A percentile compares a stretch with the other conserved stretches of the same genome.
These are phyloP conservation scores for Brachionus calyciflorus DNA, from an alignment of 1,140 invertebrate species.

Conservation along the genomic window DNA sequence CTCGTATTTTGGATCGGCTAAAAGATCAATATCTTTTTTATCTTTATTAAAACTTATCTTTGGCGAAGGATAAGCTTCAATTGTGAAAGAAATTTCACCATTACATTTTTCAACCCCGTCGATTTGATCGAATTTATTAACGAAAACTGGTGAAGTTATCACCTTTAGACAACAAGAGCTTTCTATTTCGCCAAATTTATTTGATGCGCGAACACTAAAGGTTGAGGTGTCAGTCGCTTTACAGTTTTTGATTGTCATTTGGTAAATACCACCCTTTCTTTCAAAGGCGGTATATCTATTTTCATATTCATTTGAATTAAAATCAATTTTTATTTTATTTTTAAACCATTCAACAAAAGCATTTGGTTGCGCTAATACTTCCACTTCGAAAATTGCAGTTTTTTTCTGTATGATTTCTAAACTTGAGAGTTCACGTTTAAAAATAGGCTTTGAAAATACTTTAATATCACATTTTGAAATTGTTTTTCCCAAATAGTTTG, in stretches of 20 bases:
- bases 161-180: slow-evolving; percentile 54
- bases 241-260: slow-evolving; percentile 79
- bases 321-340: slow-evolving; percentile 77
- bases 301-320: neutral
- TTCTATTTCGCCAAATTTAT: slow-evolving; percentile 82
- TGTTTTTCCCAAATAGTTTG: too few species aligned
- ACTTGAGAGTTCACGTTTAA: neutral
- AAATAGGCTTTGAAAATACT: neutral
- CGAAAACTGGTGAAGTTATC: slow-evolving; percentile 47
- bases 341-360: slow-evolving; percentile 64
- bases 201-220: slow-evolving; percentile 81
- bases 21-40: neutral
- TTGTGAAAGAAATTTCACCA: neutral
- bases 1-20: neutral
- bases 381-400: neutral
- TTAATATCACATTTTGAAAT: neutral
- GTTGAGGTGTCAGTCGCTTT: slow-evolving; percentile 74
- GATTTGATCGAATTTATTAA: slow-evolving; percentile 33
- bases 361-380: slow-evolving; percentile 48
- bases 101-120: neutral
- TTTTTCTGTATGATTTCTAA: neutral
- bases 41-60: slow-evolving; percentile 23
- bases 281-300: neutral
- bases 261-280: slow-evolving; percentile 1
- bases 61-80: slow-evolving; percentile 40